A percentile compares a stretch with the other conserved stretches of the same genome.
These are phyloP conservation scores for Julus scandinavius DNA, from an alignment of 2,888 invertebrate genomes.

Conservation along the genomic window DNA sequence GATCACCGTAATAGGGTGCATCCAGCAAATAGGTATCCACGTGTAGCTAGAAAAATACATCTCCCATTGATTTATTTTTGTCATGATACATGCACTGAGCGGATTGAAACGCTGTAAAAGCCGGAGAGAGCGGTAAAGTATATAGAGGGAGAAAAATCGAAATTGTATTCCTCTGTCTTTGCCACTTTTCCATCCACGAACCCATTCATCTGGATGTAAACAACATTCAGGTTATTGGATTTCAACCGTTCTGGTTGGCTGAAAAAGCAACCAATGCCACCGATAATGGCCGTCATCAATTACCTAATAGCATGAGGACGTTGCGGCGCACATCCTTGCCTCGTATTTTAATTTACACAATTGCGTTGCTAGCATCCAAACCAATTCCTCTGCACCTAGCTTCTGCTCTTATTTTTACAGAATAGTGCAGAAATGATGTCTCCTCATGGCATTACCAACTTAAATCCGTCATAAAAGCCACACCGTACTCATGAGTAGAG, in stretches of 20 bases:
- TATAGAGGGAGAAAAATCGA: constrained; percentile 43
- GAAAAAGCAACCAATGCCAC: constrained; percentile 52
- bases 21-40: constrained; percentile 33
- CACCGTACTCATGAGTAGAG: too few relatives aligned
- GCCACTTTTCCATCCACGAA: constrained; percentile 47
- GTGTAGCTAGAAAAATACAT: not conserved
- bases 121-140: not conserved
- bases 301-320: constrained; percentile 46
- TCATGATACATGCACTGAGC: constrained; percentile 44
- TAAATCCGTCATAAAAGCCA: too few relatives aligned
- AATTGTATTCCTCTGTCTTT: constrained; percentile 49
- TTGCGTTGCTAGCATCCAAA: not conserved
- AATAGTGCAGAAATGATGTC: not conserved
- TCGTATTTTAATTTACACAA: constrained; percentile 13
- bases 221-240: constrained; percentile 56
- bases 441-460: not conserved
- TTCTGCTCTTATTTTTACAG: not conserved
- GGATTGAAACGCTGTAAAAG: constrained; percentile 31
- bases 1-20: not conserved
- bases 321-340: not conserved
- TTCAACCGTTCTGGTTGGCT: constrained; percentile 55
- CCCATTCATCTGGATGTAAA: constrained; percentile 54
- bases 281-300: constrained; percentile 56
- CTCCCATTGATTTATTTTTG: constrained; percentile 44
- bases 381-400: too few relatives aligned